These are phyloP conservation scores for Didymodactylos carnosus DNA, from an alignment of 2,888 invertebrate species.

Conservation along the genomic window DNA sequence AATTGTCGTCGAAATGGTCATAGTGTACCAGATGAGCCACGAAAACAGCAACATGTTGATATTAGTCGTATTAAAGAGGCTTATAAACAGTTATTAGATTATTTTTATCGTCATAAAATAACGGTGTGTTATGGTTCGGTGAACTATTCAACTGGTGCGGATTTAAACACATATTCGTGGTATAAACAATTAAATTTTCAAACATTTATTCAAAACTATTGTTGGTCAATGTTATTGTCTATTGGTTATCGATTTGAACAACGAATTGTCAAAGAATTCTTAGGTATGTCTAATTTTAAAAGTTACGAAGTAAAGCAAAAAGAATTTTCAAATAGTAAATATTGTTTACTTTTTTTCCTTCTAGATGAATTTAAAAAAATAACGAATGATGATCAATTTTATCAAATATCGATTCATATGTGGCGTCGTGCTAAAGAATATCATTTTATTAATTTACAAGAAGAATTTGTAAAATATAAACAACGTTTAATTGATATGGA, in stretches of 20 bases:
- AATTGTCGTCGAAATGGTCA: neutral
- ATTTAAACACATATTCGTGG: neutral
- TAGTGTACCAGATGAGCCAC: neutral
- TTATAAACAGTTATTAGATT: neutral
- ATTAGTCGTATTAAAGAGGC: neutral
- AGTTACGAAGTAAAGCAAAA: no score
- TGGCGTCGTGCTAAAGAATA: neutral
- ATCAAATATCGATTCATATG: neutral
- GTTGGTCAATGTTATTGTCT: neutral
- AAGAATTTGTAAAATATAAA: neutral
- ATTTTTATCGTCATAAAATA: neutral
- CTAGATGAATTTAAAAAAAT: neutral
- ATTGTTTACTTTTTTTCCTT: no score
- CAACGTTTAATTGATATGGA: neutral
- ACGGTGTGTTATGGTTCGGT: neutral
- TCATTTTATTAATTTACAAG: neutral
- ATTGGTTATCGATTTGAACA: neutral
- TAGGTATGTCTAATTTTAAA: no score
- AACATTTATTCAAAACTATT: neutral
- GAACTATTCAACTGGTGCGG: neutral
- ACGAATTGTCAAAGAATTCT: neutral
- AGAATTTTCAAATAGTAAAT: no score
- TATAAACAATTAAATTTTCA: neutral
- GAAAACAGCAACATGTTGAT: neutral
- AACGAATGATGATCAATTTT: neutral